These are phyloP conservation scores for Amia ocellicauda DNA, from an alignment of 2,113 vertebrate genomes.

Conservation along the genomic window DNA sequence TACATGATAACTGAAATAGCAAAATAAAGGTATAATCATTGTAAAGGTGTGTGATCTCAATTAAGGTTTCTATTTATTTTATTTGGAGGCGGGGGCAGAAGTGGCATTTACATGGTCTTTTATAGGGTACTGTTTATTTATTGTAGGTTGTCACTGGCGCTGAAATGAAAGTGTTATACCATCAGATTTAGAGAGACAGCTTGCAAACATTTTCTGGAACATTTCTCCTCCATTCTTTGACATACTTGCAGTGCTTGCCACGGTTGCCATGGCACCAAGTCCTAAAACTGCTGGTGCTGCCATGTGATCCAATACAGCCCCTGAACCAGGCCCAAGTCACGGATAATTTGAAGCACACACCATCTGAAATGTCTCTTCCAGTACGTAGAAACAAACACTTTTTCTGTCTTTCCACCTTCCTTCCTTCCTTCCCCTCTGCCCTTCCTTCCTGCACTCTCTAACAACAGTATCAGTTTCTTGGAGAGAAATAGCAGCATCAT, in stretches of 20 bases:
- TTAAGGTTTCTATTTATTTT: too few relatives aligned
- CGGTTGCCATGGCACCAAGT: not conserved
- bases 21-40: too few relatives aligned
- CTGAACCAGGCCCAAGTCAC: slow-evolving; percentile 2
- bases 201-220: not conserved
- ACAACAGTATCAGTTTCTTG: slow-evolving; percentile 34
- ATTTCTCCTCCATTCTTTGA: not conserved
- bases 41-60: too few relatives aligned
- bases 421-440: not conserved
- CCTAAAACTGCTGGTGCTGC: not conserved
- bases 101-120: too few relatives aligned
- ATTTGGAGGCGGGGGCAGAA: too few relatives aligned
- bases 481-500: slow-evolving; percentile 34
- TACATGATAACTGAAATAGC: too few relatives aligned
- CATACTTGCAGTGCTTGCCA: slow-evolving; percentile 1
- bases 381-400: not conserved
- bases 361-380: not conserved
- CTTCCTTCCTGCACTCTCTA: not conserved
- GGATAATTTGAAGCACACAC: not conserved
- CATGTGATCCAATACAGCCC: not conserved
- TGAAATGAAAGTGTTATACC: too few relatives aligned
- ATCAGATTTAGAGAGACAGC: too few relatives aligned
- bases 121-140: too few relatives aligned
- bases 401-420: not conserved
- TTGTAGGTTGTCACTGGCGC: too few relatives aligned